Evolutionary conservation across 2,888 invertebrate species (phyloP), one percentile per base, ranked within the genome.

Genomic region (Liodrosophila aerea): DNA sequence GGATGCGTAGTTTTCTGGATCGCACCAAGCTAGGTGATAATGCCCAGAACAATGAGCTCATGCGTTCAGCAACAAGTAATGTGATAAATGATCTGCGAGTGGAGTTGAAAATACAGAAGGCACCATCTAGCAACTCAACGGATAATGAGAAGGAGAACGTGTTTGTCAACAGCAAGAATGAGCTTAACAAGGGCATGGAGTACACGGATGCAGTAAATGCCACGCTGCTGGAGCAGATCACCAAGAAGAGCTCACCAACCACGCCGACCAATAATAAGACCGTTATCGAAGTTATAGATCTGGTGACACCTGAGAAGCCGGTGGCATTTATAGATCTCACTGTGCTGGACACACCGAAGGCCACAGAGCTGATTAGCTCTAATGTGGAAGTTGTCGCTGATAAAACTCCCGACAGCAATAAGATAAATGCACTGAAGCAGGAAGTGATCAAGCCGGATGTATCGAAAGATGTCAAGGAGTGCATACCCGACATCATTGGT

Each of bases 1-100:
- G 93, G 40, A 94, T 94, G 93, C 93, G 94, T 86, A 93, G 93
- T 2, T 93, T 94, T 76, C 88, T 94, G 53, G 92, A 93, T 74
- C 86, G 87, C 29, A 86, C 88, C 9, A 89, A 89, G 61, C 30
- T 87, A 34, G 86, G 85, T 1, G 87, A 86, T 22, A 76, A 74
- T 27, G 58, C 68, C 4, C 68, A 62, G n/a, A 46, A 60, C 39
- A 82, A 76, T 45, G 88, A 88, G 7, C 59, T 87, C 18, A 81
- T 87, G 66, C 82, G 83, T 8, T 85, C 87, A 2, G 84, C 85
- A 13, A 86, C 85, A 22, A 81, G 71, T 45, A 87, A 87, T 65
- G 87, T 88, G 61, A 72, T 88, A n/a, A 88, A 88, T 47, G 88
- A 88, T 61, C 64, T 88, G 5, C 88, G 88, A 13, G 85, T 88